Evolutionary conservation across 2,888 invertebrate species (phyloP), one percentile per base, ranked within the genome.

Genomic region (Selenia dentaria): DNA sequence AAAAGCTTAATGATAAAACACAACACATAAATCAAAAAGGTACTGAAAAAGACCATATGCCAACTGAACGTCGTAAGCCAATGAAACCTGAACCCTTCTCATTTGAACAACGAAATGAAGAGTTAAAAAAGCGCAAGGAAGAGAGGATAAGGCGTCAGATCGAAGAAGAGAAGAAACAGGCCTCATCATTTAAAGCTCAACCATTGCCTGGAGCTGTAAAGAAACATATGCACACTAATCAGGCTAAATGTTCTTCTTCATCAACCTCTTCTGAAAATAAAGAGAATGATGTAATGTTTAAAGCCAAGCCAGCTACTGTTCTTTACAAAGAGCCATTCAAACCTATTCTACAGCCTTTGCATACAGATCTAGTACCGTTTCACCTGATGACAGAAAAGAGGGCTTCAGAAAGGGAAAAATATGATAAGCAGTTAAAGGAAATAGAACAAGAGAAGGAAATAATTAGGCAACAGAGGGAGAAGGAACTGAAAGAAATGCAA

Each of bases 131-230:
- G 27, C 92, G 91, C 41, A 93, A 92, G 54, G 93, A 95, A 52
- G 92, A 93, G 59, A 90, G 90, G 57, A 92, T 95, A 6, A 91
- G 92, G 53, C 89, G 92, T 52, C 81, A 91, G 45, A 68, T 93
- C 11, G 93, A 94, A 47, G 83, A 89, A 52, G 92, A 93, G 48
- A 88, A 92, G 28, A 93, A 92, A 59, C 92, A 93, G 69, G 88
- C 92, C 0, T 80, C 92, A 0, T 92, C 92, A 55, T 96, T 96
- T 64, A 94, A 94, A 74, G 96, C 96, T 0, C 93, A 93, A 35
- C 95, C 95, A 0, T 69, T 93, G 8, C 95, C 95, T 0, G 71
- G 69, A n/a, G 78, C 58, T 59, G 85, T 76, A 60, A 92, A 63
- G 65, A 92, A 77, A 72, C 83, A 44, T 41, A 92, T 70, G 79